Evolutionary conservation across 2,797 vertebrate species (phyloP).

Genomic region (Myoxocephalus aenaeus): DNA sequence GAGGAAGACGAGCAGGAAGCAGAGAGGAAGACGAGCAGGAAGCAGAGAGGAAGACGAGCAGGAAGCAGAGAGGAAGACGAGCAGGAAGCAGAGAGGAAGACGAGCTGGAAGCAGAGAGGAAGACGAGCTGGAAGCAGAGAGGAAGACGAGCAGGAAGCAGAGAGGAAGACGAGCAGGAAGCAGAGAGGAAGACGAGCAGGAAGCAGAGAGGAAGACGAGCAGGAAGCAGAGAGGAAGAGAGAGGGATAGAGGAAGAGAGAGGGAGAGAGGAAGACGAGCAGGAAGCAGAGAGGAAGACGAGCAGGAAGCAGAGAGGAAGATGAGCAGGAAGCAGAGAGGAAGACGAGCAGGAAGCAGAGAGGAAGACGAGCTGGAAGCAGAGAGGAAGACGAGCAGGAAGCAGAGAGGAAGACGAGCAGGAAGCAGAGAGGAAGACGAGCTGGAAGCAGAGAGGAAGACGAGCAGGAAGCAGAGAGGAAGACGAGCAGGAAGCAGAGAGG

Average conservation of each 20-base stretch:
- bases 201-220: slow-evolving; percentile 35
- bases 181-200: slow-evolving; percentile 53
- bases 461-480: neutral
- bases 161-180: slow-evolving; percentile 60
- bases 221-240: slow-evolving; percentile 56
- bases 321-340: neutral
- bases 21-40: slow-evolving; percentile 53
- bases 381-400: slow-evolving; percentile 33
- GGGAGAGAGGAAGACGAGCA: too few species aligned
- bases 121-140: slow-evolving; percentile 37
- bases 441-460: slow-evolving; percentile 71
- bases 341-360: slow-evolving; percentile 63
- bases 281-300: slow-evolving; percentile 1
- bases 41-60: slow-evolving; percentile 60
- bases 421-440: slow-evolving; percentile 17
- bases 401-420: neutral
- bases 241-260: slow-evolving; percentile 51
- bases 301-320: slow-evolving; percentile 72
- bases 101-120: too few species aligned
- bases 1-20: too few species aligned
- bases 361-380: slow-evolving; percentile 44
- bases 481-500: slow-evolving; percentile 61
- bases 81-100: slow-evolving; percentile 58
- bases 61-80: slow-evolving; percentile 26
- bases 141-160: too few species aligned